phyloP scores from a whole-genome alignment of 2,113 vertebrate species.

The Siphamia tubifer region DNA sequence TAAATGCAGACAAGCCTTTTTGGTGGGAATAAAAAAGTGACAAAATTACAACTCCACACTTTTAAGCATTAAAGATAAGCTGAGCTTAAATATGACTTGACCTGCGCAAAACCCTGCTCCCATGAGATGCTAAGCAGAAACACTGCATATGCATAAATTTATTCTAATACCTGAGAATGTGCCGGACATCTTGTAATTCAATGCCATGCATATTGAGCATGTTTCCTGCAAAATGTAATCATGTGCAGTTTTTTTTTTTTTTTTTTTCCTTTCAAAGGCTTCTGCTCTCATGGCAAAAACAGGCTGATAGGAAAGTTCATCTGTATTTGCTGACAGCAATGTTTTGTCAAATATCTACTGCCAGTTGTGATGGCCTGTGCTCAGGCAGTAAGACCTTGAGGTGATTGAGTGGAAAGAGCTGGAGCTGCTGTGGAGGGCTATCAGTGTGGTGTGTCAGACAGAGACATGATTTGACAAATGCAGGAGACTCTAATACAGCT shows the following conservation, averaged over 20 bases:
- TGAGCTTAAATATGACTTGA: conserved; percentile 8
- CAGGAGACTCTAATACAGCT: conserved; percentile 28
- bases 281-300: conserved; percentile 27
- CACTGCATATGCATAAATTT: conserved; percentile 5
- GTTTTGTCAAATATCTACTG: conserved; percentile 69
- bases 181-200: conserved; percentile 18
- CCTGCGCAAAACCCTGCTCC: not conserved
- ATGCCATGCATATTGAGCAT: conserved; percentile 6
- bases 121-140: not conserved
- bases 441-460: conserved; percentile 37
- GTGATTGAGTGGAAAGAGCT: conserved; percentile 66
- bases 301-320: conserved; percentile 24
- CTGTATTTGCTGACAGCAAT: conserved; percentile 67
- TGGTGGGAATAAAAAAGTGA: conserved; percentile 1
- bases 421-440: conserved; percentile 40
- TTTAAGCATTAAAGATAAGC: not conserved
- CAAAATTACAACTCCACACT: not conserved
- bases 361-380: conserved; percentile 46
- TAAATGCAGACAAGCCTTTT: not conserved
- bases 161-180: conserved; percentile 15
- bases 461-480: conserved; percentile 46
- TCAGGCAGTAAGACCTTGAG: conserved; percentile 59
- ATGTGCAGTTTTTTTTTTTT: conserved; percentile 38
- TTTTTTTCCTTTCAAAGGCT: not conserved
- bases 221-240: conserved; percentile 27